Percentiles rank a stretch among this genome's conserved stretches.
Conservation (phyloP, 2,797 vertebrate species). For the Eulemur albifrons region DNA sequence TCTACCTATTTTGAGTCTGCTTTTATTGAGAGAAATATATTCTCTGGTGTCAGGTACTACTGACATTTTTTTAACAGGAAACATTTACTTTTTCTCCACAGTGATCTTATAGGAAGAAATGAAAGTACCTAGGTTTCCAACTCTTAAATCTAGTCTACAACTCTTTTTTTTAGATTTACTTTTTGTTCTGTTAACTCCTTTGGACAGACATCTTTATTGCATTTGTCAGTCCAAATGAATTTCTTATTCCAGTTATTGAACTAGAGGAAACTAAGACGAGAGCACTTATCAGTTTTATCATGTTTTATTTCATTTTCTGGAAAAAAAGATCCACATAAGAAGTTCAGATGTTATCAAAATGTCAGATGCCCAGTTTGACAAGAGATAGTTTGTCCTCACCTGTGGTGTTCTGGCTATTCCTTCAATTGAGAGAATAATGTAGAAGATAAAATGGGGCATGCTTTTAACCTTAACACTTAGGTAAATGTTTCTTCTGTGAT, state of each 20-base stretch:
- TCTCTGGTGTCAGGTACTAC: background rate
- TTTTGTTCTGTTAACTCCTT: constrained; percentile 29
- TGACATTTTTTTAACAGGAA: background rate
- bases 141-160: background rate
- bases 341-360: background rate
- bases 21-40: constrained; percentile 23
- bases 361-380: background rate
- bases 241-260: constrained; percentile 48
- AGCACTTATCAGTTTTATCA: background rate
- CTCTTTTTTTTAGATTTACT: background rate
- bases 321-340: background rate
- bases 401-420: background rate
- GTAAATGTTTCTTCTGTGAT: background rate
- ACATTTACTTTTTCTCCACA: constrained; percentile 46
- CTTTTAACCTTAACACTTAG: background rate
- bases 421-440: background rate
- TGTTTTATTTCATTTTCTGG: background rate
- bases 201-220: background rate
- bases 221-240: constrained; percentile 15
- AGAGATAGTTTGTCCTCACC: background rate
- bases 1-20: constrained; percentile 17
- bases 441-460: background rate
- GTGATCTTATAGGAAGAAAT: constrained; percentile 21
- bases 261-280: background rate
- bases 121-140: background rate